Evolutionary conservation across 2,113 vertebrate genomes (phyloP), one percentile per base, ranked within the genome.

Genomic region (Leptodactylus fuscus): DNA sequence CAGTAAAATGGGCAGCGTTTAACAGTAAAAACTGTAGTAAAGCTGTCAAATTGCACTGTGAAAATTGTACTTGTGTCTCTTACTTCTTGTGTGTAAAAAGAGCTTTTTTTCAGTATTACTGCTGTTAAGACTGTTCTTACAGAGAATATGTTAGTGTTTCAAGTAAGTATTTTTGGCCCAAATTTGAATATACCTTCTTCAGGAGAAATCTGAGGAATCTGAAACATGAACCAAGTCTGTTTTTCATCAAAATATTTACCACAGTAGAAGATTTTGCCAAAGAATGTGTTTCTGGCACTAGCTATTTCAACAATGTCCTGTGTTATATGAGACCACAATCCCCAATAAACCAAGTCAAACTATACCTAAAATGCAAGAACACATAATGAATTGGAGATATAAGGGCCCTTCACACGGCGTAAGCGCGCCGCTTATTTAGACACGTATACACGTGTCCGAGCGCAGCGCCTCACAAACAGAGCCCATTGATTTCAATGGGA

Each of bases 171-270:
- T 55, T 79, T 85, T 85, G 74, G 46, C 32, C 15, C 55, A 12
- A 53, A 24, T 24, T 38, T 70, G 22, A 79, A 78, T 27, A 48
- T 62, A 85, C 82, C 82, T 85, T 85, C 55, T 55, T 38, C 58
- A 79, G 32, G n/a, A 78, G 51, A 34, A 41, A 85, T 85, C 70
- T 70, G 15, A 85, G 46, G 75, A 85, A 85, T 85, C 83, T 78
- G 32, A 85, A 85, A 79, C 41, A 85, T 79, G 83, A 85, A 85
- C 75, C 44, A 22, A 34, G 75, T 70, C 83, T 85, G 83, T 55
- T 85, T 85, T 79, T 49, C 44, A 85, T 85, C 83, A 85, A 53
- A 85, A 85, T 85, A 78, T 85, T 85, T 79, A 60, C 49, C 83
- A 79, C 75, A 79, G 62, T 65, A 55, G 60, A 79, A 48, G 75